A percentile compares a stretch with the other conserved stretches of the same genome.
These are phyloP conservation scores for Delia radicum DNA, from an alignment of 1,140 invertebrate species.

Conservation along the genomic window DNA sequence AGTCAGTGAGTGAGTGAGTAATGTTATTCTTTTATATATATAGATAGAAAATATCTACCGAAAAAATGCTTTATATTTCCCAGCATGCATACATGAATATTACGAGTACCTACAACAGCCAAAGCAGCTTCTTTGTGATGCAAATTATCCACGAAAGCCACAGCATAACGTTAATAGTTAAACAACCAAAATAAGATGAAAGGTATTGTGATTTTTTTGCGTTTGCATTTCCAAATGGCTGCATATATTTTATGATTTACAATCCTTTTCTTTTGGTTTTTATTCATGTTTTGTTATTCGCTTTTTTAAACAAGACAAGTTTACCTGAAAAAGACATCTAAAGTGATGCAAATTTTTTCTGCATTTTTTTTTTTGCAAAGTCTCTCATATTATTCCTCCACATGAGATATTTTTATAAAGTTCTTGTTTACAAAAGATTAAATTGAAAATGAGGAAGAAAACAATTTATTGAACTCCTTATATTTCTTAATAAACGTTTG, in stretches of 20 bases:
- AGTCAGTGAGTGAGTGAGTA: too few species aligned
- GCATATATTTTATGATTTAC: background rate
- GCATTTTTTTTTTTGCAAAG: background rate
- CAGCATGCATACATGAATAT: too few species aligned
- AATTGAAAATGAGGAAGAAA: too few species aligned
- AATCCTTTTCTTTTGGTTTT: background rate
- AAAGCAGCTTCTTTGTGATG: background rate
- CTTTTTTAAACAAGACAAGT: background rate
- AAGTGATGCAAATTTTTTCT: background rate
- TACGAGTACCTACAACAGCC: too few species aligned
- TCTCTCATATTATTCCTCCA: too few species aligned
- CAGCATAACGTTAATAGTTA: background rate
- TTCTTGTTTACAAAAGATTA: too few species aligned
- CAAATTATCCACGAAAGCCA: conserved; percentile 1
- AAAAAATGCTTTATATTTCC: too few species aligned
- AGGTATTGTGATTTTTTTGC: background rate
- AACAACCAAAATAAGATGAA: background rate
- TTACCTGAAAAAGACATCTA: background rate
- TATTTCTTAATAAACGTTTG: too few species aligned
- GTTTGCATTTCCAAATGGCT: background rate
- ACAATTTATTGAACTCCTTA: too few species aligned
- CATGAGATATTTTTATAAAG: too few species aligned
- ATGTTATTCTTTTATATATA: too few species aligned
- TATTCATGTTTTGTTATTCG: background rate
- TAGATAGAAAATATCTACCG: too few species aligned